Base-by-base conservation (phyloP, 2,113 vertebrate species). In the Brienomyrus brachyistius region DNA sequence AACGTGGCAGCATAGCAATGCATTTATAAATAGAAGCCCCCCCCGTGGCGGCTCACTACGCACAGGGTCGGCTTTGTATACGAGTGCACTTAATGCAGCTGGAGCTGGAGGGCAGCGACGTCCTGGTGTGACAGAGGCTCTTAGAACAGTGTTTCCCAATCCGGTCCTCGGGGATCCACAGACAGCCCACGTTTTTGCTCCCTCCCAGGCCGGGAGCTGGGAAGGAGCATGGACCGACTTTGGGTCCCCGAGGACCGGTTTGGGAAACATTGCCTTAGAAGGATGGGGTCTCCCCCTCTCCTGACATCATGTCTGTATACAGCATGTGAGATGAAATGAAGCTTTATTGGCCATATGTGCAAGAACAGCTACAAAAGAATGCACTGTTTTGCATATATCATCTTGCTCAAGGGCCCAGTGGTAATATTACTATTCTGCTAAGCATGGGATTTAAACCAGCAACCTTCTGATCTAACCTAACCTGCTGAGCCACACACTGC, bases 11-110 rank as follows among this genome's bases (percentile, higher is more conserved):
- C 92, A 95, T 94, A 92, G 93, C 91, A 90, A 90, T 91, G 62
- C 0, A 89, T 93, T 94, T 95, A 96, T 93, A 94, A 95, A 95
- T 96, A 96, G 94, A 90, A 86, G 21, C 3, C 91, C 89, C 89
- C 92, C 5, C 91, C 93, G 91, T 93, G 95, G 94, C 92, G 90
- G 43, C 84, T 89, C 91, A 92, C 90, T 93, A 88, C 90, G 80
- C 91, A 94, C 84, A 90, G 91, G 92, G 91, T 94, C 92, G 92
- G 92, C 86, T 91, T 88, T 93, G 93, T 94, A 93, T 92, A 93
- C 94, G 92, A 93, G 91, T 80, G 91, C 80, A 90, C 87, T 91
- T 91, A 90, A 91, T 54, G 91, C 91, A 31, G 31, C 31, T 31
- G 31, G 31, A 87, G 87, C 90, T 85, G 91, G 86, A 54, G 87